Evolutionary conservation across 2,113 vertebrate species (phyloP).

Genomic region (Anolis carolinensis): DNA sequence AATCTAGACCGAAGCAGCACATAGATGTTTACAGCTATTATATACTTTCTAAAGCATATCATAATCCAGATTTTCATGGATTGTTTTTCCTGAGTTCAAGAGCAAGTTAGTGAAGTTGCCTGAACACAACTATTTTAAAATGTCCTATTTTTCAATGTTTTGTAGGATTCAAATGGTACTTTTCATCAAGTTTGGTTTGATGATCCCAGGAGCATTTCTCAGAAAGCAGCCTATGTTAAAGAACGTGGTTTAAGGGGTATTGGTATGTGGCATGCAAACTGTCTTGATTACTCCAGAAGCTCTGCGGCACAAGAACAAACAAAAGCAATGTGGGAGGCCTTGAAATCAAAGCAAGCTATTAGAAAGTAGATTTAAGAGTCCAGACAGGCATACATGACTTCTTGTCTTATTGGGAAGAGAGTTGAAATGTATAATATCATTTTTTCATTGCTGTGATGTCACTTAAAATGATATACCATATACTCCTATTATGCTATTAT

Average conservation of each 20-base stretch:
- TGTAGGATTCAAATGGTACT: constrained; percentile 78
- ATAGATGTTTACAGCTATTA: not conserved
- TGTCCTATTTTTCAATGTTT: constrained; percentile 11
- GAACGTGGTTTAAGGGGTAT: constrained; percentile 82
- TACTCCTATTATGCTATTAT: not conserved
- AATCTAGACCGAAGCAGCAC: not conserved
- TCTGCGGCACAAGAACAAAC: constrained; percentile 82
- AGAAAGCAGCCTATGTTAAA: constrained; percentile 80
- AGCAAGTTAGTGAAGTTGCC: not conserved
- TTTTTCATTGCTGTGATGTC: not conserved
- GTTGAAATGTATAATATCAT: not conserved
- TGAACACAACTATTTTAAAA: not conserved
- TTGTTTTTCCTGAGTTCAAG: not conserved
- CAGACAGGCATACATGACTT: not conserved
- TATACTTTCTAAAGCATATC: not conserved
- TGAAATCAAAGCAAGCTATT: constrained; percentile 65
- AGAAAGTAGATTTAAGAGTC: not conserved
- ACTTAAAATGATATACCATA: not conserved
- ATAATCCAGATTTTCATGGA: not conserved
- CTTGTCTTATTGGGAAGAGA: not conserved
- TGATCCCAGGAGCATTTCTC: constrained; percentile 86
- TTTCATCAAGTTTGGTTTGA: constrained; percentile 96
- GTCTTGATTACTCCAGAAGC: constrained; percentile 85
- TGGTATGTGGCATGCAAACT: constrained; percentile 94
- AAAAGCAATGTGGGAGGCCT: constrained; percentile 87